phyloP scores from a whole-genome alignment of 2,888 invertebrate species.

The Punctoribates punctum region DNA sequence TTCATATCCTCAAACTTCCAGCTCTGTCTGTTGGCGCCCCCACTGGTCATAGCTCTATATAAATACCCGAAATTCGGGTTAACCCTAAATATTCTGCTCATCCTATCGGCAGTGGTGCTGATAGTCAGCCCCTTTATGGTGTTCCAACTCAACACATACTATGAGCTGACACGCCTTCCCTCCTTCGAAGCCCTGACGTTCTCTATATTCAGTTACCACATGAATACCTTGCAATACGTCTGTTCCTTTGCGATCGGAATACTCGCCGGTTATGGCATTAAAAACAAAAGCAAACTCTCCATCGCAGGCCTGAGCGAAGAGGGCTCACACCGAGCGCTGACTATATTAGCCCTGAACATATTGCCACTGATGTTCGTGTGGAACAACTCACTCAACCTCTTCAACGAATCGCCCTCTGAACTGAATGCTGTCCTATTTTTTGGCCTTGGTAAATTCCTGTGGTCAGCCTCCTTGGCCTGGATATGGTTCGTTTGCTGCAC shows the following conservation, averaged over 20 bases:
- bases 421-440: slow-evolving; percentile 32
- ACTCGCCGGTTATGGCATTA: slow-evolving; percentile 36
- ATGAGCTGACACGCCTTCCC: slow-evolving; percentile 26
- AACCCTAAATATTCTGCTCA: not conserved
- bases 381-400: slow-evolving; percentile 27
- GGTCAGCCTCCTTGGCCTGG: slow-evolving; percentile 29
- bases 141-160: slow-evolving; percentile 13
- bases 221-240: slow-evolving; percentile 40
- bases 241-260: slow-evolving; percentile 31
- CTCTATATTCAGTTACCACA: slow-evolving; percentile 23
- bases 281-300: not conserved
- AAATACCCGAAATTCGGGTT: slow-evolving; percentile 29
- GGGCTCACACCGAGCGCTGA: not conserved
- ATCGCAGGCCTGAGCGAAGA: not conserved
- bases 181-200: slow-evolving; percentile 17
- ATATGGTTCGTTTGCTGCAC: slow-evolving; percentile 28
- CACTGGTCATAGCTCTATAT: slow-evolving; percentile 28
- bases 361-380: slow-evolving; percentile 13
- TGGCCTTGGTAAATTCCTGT: slow-evolving; percentile 20
- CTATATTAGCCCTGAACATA: not conserved
- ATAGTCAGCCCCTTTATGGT: slow-evolving; percentile 23
- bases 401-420: slow-evolving; percentile 16
- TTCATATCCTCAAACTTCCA: slow-evolving; percentile 40
- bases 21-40: slow-evolving; percentile 29
- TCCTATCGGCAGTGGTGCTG: slow-evolving; percentile 6